These are phyloP conservation scores for Periophthalmus modestus DNA, from an alignment of 2,113 vertebrate species.

Conservation along the genomic window DNA sequence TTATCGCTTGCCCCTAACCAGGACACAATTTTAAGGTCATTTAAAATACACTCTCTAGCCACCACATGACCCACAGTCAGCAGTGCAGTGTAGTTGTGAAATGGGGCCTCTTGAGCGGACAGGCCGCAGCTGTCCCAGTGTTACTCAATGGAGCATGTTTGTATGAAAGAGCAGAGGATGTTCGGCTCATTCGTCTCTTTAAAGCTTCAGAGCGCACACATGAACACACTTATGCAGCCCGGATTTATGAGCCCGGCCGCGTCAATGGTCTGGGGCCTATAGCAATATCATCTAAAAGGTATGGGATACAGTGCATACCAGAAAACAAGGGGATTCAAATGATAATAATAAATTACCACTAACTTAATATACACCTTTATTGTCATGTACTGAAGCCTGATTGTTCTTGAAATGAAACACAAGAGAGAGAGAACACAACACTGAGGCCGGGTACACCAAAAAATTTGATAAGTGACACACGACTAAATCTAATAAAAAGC, in stretches of 20 bases:
- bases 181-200: slow-evolving; percentile 46
- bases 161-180: slow-evolving; percentile 39
- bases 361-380: not conserved
- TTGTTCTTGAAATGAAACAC: no score
- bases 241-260: slow-evolving; percentile 21
- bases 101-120: slow-evolving; percentile 29
- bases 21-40: slow-evolving; percentile 2
- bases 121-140: slow-evolving; percentile 33
- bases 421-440: no score
- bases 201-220: slow-evolving; percentile 21
- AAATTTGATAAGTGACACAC: not conserved
- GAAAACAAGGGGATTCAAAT: slow-evolving; percentile 15
- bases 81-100: slow-evolving; percentile 17
- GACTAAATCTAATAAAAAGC: no score
- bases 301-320: slow-evolving; percentile 58
- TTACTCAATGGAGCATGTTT: slow-evolving; percentile 24
- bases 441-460: no score
- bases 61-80: slow-evolving; percentile 21
- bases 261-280: slow-evolving; percentile 64
- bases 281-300: slow-evolving; percentile 52
- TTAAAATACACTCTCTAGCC: slow-evolving; percentile 14
- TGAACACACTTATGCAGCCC: slow-evolving; percentile 11
- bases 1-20: not conserved
- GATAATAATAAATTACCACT: not conserved
- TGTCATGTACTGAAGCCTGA: not conserved